These are phyloP conservation scores for Anarsia innoxiella DNA, from an alignment of 2,888 invertebrate species.

Conservation along the genomic window DNA sequence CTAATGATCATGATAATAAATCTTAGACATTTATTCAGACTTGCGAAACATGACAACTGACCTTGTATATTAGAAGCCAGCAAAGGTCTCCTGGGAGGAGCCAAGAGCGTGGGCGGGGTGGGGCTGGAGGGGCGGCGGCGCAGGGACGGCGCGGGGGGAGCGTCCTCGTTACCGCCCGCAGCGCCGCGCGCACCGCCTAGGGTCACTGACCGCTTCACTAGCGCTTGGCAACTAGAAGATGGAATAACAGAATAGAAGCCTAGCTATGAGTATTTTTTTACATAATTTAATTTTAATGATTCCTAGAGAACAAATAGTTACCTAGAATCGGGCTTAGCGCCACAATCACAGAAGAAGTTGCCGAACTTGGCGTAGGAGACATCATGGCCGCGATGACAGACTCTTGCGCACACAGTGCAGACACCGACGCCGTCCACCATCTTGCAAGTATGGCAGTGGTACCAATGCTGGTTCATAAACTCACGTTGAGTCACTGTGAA, in stretches of 20 bases:
- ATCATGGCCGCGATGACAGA: constrained; percentile 97
- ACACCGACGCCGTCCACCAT: constrained; percentile 99
- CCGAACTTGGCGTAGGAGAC: constrained; percentile 97
- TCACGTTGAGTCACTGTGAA: constrained; percentile 98
- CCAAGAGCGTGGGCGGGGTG: constrained; percentile 34
- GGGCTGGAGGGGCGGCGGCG: constrained; percentile 68
- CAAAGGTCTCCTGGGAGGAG: constrained; percentile 44
- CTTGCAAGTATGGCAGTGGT: constrained; percentile 98
- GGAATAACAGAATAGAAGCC: no score
- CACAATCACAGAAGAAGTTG: constrained; percentile 99
- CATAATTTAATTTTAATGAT: no score
- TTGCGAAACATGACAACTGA: constrained; percentile 24
- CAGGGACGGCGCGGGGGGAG: constrained; percentile 60
- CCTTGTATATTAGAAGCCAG: constrained; percentile 64
- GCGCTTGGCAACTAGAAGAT: constrained; percentile 54
- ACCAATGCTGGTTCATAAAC: constrained; percentile 99
- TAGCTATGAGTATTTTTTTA: no score
- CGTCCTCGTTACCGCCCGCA: constrained; percentile 41
- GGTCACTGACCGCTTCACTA: constrained; percentile 60
- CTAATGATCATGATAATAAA: no score
- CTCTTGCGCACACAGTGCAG: constrained; percentile 97
- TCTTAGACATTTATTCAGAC: no score
- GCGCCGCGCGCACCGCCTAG: constrained; percentile 46
- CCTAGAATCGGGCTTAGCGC: constrained; percentile 91
- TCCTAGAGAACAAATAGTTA: no score